These are phyloP conservation scores for Reticulitermes speratus DNA, from an alignment of 1,140 invertebrate species.

Conservation along the genomic window DNA sequence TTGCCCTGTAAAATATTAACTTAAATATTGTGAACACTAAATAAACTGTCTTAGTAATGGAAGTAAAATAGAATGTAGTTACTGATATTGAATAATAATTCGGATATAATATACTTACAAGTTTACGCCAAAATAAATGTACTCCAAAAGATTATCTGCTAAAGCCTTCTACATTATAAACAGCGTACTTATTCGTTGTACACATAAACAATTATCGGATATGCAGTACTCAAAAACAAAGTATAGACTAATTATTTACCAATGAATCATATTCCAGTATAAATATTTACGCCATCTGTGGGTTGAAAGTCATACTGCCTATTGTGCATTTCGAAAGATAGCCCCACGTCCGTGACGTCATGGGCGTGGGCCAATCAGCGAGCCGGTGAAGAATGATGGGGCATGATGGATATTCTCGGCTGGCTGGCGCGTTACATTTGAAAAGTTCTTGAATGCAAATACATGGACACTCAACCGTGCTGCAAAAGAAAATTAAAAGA, in stretches of 20 bases:
- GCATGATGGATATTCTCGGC: neutral
- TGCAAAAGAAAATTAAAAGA: neutral
- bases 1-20: too few relatives aligned
- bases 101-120: neutral
- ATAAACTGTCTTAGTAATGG: too few relatives aligned
- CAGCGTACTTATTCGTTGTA: neutral
- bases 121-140: neutral
- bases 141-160: neutral
- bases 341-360: neutral
- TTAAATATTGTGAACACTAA: too few relatives aligned
- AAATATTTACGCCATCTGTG: slow-evolving; percentile 7
- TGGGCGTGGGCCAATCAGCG: neutral
- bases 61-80: too few relatives aligned
- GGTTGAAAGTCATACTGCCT: neutral
- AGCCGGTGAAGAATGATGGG: neutral
- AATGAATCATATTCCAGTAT: neutral
- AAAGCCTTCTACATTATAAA: neutral
- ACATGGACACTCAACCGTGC: neutral
- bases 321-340: neutral
- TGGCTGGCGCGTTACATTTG: neutral
- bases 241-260: neutral
- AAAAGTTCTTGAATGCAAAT: neutral
- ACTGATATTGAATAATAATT: neutral
- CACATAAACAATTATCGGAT: neutral
- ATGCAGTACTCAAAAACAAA: neutral